Base-by-base conservation (phyloP, 2,888 invertebrate genomes). In the Agrotis ipsilon region DNA sequence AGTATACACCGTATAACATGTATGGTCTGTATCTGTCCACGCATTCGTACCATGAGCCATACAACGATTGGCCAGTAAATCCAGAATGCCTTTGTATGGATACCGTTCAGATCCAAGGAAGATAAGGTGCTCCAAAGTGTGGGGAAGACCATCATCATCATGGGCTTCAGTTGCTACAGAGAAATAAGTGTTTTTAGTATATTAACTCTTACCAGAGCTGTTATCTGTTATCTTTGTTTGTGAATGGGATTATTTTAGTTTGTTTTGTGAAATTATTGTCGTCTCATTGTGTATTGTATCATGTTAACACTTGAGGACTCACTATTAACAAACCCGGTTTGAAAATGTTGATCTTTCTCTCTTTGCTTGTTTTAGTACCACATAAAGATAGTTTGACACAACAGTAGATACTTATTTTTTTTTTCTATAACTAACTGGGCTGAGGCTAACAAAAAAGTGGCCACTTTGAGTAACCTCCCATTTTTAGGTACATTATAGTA, bases 41-140 rank as follows among this genome's bases (percentile, higher is more conserved):
- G 99, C 99, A 95, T 99, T 99, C 4, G 99, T 99, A 1, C 99
- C 99, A 52, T 98, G 98, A 2, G 99, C 98, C 88, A 98, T 96
- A 89, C 98, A 99, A 48, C 98, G 97, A 92, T 99, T 99, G 11
- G 99, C 99, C 82, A 99, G 93, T 65, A 99, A 96, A 94, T 99
- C 99, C 75, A 99, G 93, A 59, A 99, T 97, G 6, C 99, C 99
- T 92, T 98, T 99, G 91, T 97, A 99, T 0, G 99, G 99, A 90
- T 98, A 99, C 18, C 98, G 97, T 90, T 99, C 97, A 79, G 98
- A 99, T 0, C 99, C 99, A 91, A 99, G 95, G 92, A 99, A 99
- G 62, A 99, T 97, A 16, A 99, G 96, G 94, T 99, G 99, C 89
- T 99, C 99, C 92, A 99, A 94, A 0, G 99, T 99, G 90, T 99